Percentiles rank a stretch among this genome's conserved stretches.
phyloP scores from a whole-genome alignment of 2,797 vertebrate species.

The Phaenicophaeus curvirostris region DNA sequence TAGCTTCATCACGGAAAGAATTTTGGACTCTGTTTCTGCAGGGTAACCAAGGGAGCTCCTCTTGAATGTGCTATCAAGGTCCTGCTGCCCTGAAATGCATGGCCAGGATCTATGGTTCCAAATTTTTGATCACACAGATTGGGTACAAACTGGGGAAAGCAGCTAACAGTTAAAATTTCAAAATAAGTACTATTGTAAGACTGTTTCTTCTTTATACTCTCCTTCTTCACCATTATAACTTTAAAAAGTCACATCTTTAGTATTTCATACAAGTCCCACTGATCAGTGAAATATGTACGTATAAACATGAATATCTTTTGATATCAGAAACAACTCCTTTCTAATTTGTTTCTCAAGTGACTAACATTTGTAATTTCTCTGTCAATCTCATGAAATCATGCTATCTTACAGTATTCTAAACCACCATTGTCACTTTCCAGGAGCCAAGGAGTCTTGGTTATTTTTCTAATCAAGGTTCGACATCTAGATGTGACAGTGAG shows the following conservation, averaged over 20 bases:
- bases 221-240: neutral
- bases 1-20: neutral
- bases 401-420: neutral
- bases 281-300: neutral
- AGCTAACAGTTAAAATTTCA: neutral
- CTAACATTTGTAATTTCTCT: neutral
- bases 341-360: neutral
- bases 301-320: neutral
- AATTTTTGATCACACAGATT: neutral
- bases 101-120: neutral
- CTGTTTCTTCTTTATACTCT: neutral
- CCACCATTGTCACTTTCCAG: neutral
- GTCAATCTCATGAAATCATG: neutral
- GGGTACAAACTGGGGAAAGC: neutral
- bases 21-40: neutral
- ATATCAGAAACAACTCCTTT: neutral
- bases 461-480: slow-evolving; percentile 5
- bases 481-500: neutral
- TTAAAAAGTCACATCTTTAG: neutral
- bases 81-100: neutral
- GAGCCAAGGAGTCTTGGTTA: neutral
- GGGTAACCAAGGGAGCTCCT: neutral
- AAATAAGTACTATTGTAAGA: neutral
- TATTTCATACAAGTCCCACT: neutral
- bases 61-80: neutral